Base-by-base conservation (phyloP, 2,888 invertebrate species). In the Formica aserva region DNA sequence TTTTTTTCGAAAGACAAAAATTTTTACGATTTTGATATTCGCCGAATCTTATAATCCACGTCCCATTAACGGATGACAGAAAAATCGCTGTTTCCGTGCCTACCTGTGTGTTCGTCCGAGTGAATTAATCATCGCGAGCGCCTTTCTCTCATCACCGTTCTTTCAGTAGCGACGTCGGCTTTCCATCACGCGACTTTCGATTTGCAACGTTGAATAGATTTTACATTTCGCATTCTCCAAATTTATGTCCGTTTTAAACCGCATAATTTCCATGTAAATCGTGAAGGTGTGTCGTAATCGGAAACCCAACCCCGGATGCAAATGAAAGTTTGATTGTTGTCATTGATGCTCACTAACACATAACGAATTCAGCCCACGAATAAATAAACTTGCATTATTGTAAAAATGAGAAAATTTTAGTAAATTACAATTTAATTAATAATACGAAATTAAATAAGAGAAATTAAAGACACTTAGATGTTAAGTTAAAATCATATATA, bases 101-200 rank as follows among this genome's bases (percentile, higher is more conserved):
- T 32, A 60, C 18, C 38, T 38, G 38, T n/a, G 63, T 52, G 35
- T 55, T 8, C 45, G 13, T 57, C 29, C 41, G 45, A 29, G 32
- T 32, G 26, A 74, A 45, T 60, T 80, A 80, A 72, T 80, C 78
- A 80, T 80, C 60, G 26, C 78, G 45, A 35, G 45, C 45, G 78
- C 78, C 74, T 80, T 80, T 71, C 74, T 80, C 78, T 80, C 78
- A 74, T 22, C 74, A 26, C 18, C 57, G 55, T 77, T 78, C 71
- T 78, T 41, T 32, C 45, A 15, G 3, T 32, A 22, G 11, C 41
- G 45, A 60, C 18, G 22, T 74, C 60, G 45, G 74, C 74, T 80
- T 72, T 80, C 60, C 74, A 80, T 80, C 74, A 60, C 45, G 32
- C 60, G 60, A 45, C 60, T 80, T 80, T 80, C 78, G 78, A 80